These are phyloP conservation scores for Trichonephila clavata DNA, from an alignment of 1,140 invertebrate genomes.

Conservation along the genomic window DNA sequence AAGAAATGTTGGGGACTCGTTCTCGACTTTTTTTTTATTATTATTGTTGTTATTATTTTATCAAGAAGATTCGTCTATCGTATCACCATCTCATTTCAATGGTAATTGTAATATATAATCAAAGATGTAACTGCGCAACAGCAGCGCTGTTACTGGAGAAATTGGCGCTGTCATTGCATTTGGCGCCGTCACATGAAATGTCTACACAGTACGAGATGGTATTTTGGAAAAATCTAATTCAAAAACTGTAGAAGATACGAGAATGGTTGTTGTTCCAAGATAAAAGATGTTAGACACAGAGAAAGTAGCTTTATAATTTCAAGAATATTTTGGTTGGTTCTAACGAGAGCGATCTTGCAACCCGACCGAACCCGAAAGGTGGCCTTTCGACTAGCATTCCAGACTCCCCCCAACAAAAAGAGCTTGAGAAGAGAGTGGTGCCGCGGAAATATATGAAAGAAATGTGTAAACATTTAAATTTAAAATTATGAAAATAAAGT, in stretches of 20 bases:
- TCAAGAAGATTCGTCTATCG: not conserved
- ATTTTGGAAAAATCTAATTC: not conserved
- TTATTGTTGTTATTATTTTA: not conserved
- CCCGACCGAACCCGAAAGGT: constrained; percentile 42
- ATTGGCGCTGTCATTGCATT: too few relatives aligned
- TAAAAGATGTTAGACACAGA: too few relatives aligned
- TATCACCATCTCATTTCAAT: not conserved
- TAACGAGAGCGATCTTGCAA: not conserved
- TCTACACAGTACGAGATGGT: not conserved
- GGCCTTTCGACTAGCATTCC: constrained; percentile 73
- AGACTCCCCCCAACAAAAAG: constrained; percentile 58
- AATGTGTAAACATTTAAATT: constrained; percentile 66
- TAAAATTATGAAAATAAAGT: constrained; percentile 44
- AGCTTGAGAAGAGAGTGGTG: constrained; percentile 68
- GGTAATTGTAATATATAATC: not conserved
- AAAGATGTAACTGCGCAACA: not conserved
- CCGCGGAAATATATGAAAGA: constrained; percentile 50
- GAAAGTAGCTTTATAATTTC: not conserved
- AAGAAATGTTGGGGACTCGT: constrained; percentile 7
- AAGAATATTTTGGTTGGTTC: not conserved
- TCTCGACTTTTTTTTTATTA: not conserved
- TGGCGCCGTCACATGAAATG: too few relatives aligned
- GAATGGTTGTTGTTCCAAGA: too few relatives aligned
- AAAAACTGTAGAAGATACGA: not conserved
- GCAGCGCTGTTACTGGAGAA: not conserved